These are phyloP conservation scores for Struthidea cinerea DNA, from an alignment of 2,113 vertebrate species.

Conservation along the genomic window DNA sequence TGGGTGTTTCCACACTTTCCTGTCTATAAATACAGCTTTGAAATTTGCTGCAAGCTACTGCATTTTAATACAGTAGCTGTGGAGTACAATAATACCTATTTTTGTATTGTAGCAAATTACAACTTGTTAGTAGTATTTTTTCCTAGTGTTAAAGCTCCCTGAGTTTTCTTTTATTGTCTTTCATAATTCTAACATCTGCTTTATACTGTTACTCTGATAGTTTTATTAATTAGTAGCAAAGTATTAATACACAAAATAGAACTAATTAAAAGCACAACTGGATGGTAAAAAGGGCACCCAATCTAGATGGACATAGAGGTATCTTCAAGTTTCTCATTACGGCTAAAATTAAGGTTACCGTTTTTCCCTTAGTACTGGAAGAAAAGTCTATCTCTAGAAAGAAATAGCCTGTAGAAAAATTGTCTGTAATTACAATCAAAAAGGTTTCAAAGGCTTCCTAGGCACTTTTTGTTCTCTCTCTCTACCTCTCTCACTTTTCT, in stretches of 20 bases:
- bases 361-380: not conserved
- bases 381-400: not conserved
- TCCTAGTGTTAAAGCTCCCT: not conserved
- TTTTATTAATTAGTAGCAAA: not conserved
- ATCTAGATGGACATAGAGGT: not conserved
- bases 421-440: constrained; percentile 30
- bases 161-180: not conserved
- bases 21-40: not conserved
- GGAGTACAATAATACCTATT: not conserved
- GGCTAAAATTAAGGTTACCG: not conserved
- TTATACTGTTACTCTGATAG: not conserved
- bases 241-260: not conserved
- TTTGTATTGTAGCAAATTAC: not conserved
- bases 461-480: not conserved
- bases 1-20: not conserved
- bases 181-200: not conserved
- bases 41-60: not conserved
- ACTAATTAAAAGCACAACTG: not conserved
- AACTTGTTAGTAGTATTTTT: not conserved
- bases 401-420: not conserved
- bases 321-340: not conserved
- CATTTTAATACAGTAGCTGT: not conserved
- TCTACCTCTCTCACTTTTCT: not conserved
- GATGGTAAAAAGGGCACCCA: not conserved
- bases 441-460: not conserved